Evolutionary conservation across 1,140 invertebrate genomes (phyloP), one percentile per base, ranked within the genome.

Genomic region (Tachypleus tridentatus): DNA sequence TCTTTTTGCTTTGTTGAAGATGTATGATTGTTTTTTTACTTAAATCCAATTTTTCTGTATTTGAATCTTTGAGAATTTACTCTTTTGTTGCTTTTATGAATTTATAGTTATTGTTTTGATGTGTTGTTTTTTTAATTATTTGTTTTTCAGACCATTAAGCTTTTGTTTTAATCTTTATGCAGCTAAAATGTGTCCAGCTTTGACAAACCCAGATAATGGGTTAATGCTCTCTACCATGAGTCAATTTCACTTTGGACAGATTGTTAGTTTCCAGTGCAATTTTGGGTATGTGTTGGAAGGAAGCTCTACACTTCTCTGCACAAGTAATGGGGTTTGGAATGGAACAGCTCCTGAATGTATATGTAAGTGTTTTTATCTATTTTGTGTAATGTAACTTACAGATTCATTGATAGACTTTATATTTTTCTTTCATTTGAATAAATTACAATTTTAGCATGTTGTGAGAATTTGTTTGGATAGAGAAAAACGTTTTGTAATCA

Each of bases 251-350:
- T 97, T 91, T 76, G 91, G 91, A 1, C 93, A 97, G 76, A 77
- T 90, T 51, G 86, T 96, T 0, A 85, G 83, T 65, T 98, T 97
- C 82, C 88, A 93, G 73, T 98, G 96, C 76, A 85, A 95, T 71
- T 96, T 97, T 77, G 96, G 95, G 9, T 96, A 92, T 75, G 87
- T 95, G 5, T 86, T 97, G 81, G 83, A 86, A 69, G 94, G 94
- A 60, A 85, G 87, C 58, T 61, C 66, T 4, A 84, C 87, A 49
- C 78, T 98, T 4, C 79, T 90, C 56, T 98, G 96, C 77, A 88
- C 88, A 4, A 91, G 91, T 52, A 87, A 84, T 77, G 95, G 94
- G 60, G 82, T 82, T 52, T 98, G 95, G 95, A 97, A 97, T 78
- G 91, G 91, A 72, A 88, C 89, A 29, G 84, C 87, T 51, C 95